These are phyloP conservation scores for Lepidothrix coronata DNA, from an alignment of 2,113 vertebrate genomes.

Conservation along the genomic window DNA sequence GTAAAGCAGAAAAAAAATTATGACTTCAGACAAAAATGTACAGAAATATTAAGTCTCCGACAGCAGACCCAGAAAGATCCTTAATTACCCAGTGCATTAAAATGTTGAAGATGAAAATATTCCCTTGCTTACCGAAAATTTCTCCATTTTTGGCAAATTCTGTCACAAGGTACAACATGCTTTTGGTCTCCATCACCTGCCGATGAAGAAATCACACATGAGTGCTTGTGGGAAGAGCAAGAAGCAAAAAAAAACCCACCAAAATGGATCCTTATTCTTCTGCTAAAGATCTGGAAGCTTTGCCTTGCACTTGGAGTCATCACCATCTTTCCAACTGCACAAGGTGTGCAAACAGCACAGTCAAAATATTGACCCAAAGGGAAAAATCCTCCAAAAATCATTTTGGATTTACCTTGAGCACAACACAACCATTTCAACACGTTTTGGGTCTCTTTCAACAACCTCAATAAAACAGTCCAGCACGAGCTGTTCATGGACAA, in stretches of 20 bases:
- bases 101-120: neutral
- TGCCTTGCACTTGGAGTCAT: neutral
- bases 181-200: conserved; percentile 99
- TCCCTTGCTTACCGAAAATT: conserved; percentile 89
- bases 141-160: conserved; percentile 99
- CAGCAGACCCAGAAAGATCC: neutral
- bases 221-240: neutral
- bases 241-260: neutral
- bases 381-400: neutral
- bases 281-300: neutral
- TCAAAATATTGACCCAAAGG: neutral
- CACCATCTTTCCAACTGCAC: neutral
- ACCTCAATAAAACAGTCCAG: neutral
- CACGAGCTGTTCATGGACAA: neutral
- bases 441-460: neutral
- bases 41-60: neutral
- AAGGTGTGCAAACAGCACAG: neutral
- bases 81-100: neutral
- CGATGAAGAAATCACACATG: neutral
- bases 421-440: neutral
- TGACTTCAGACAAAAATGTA: neutral
- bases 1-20: neutral
- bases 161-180: conserved; percentile 98
- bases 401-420: neutral
- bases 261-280: neutral